Evolutionary conservation across 1,140 invertebrate species (phyloP), one percentile per base, ranked within the genome.

Genomic region (Hypsibius dujardini): DNA sequence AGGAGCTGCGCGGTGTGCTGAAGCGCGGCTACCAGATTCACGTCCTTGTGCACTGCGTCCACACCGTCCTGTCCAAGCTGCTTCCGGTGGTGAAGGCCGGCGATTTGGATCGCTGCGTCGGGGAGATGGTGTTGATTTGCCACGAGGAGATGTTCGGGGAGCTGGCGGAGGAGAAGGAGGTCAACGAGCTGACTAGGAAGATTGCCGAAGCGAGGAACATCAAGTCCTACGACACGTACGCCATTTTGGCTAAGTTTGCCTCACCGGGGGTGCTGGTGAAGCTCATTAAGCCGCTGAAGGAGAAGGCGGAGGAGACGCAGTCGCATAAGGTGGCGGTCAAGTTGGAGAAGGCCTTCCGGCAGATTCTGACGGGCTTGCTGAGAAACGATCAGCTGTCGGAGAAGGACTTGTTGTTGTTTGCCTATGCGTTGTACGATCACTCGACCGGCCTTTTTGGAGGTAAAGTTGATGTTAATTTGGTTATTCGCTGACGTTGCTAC

Each of bases 21-120:
- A 90, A 85, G 0, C 85, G 87, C 78, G 95, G 95, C 7, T 97
- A 89, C 77, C 92, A 96, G 83, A 85, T 94, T 40, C 93, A 97
- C 76, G 91, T 97, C 0, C 81, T 97, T 15, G 87, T 87, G 1
- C 93, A 86, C 73, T 95, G 93, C 0, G 84, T 95, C 1, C 89
- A 96, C 78, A 83, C 86, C 0, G 82, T 97, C 1, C 77, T 98
- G 14, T 83, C 85, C 69, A 83, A 85, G 56, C 78, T 96, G 69
- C 86, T 86, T 74, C 74, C 80, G 1, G 71, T 79, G 78, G 85
- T 91, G 62, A 81, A 85, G 76, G 80, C 85, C 1, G 84, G 82
- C 1, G 87, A 94, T 78, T 84, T 97, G 3, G 88, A 92, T 76
- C 74, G 82, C 15, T 89, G 88, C 77, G 77, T 95, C 14, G 78